Evolutionary conservation across 2,888 invertebrate species (phyloP).

Genomic region (Hypomecis punctinalis): DNA sequence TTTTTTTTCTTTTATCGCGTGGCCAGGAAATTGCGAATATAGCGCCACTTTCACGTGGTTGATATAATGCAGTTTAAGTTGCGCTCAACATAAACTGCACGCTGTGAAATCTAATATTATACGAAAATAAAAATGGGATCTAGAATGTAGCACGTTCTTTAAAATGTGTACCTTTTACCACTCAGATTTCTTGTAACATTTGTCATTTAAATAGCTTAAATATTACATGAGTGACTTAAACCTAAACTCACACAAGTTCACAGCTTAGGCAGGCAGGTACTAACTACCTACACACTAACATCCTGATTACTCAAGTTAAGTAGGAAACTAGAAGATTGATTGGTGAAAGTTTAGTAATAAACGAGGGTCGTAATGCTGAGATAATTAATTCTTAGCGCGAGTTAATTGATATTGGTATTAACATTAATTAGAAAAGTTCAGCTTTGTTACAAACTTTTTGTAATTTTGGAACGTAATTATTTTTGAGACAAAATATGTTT

Average conservation of each 20-base stretch:
- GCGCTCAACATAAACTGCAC: no score
- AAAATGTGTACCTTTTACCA: no score
- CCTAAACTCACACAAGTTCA: not conserved
- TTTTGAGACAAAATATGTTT: slow-evolving; percentile 35
- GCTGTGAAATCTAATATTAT: no score
- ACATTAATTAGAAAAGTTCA: slow-evolving; percentile 82
- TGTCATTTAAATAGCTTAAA: not conserved
- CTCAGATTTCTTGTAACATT: not conserved
- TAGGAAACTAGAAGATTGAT: slow-evolving; percentile 75
- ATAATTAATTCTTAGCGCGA: slow-evolving; percentile 83
- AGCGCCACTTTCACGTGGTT: no score
- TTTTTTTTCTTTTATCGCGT: no score
- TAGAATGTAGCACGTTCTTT: no score
- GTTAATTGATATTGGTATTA: slow-evolving; percentile 82
- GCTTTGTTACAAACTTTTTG: slow-evolving; percentile 62
- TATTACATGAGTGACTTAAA: not conserved
- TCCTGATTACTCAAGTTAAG: slow-evolving; percentile 42
- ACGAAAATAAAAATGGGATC: no score
- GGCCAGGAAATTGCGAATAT: no score
- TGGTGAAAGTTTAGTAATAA: slow-evolving; percentile 82
- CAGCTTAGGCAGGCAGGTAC: not conserved
- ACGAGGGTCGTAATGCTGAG: slow-evolving; percentile 78
- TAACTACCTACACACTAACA: slow-evolving; percentile 22
- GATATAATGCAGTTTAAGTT: no score
- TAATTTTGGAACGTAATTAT: slow-evolving; percentile 48